phyloP scores from a whole-genome alignment of 35 echinoderm and acorn worm species.

The Stichopus chloronotus region DNA sequence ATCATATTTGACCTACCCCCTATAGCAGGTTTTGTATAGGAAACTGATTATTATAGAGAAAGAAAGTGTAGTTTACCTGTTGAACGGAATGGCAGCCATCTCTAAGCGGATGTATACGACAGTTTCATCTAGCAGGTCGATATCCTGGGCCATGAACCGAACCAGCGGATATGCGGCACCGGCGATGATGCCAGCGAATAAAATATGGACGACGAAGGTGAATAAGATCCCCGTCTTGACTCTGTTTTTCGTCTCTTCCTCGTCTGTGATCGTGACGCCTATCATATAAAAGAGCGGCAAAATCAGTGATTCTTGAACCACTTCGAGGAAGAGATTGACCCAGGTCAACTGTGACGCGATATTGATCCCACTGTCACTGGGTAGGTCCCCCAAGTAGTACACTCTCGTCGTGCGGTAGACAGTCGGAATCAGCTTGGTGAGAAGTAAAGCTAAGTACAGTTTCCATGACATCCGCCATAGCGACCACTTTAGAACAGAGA shows the following conservation, averaged over 20 bases:
- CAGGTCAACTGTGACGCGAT: constrained; percentile 48
- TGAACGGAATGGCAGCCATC: constrained; percentile 32
- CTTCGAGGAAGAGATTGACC: constrained; percentile 35
- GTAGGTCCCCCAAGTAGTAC: constrained; percentile 42
- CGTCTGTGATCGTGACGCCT: constrained; percentile 6
- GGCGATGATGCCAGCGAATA: not conserved
- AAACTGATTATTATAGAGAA: not conserved
- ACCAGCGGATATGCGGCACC: constrained; percentile 8
- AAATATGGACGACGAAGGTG: constrained; percentile 9
- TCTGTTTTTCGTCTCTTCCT: constrained; percentile 9
- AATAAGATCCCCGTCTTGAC: constrained; percentile 26
- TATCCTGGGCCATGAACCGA: constrained; percentile 36
- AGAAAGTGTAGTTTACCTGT: not conserved
- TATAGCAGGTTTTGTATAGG: too few species aligned
- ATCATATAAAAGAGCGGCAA: constrained; percentile 34
- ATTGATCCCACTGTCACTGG: constrained; percentile 26
- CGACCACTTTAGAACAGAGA: not conserved
- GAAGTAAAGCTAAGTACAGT: constrained; percentile 8
- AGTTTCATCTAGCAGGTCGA: constrained; percentile 29
- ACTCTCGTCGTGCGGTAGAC: constrained; percentile 9
- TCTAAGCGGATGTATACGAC: constrained; percentile 31
- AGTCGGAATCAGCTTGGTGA: constrained; percentile 33
- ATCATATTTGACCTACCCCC: too few species aligned
- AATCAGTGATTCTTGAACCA: constrained; percentile 33
- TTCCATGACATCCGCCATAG: not conserved